Base-by-base conservation (phyloP, 2,888 invertebrate genomes). In the Agonopterix alstromeriana region DNA sequence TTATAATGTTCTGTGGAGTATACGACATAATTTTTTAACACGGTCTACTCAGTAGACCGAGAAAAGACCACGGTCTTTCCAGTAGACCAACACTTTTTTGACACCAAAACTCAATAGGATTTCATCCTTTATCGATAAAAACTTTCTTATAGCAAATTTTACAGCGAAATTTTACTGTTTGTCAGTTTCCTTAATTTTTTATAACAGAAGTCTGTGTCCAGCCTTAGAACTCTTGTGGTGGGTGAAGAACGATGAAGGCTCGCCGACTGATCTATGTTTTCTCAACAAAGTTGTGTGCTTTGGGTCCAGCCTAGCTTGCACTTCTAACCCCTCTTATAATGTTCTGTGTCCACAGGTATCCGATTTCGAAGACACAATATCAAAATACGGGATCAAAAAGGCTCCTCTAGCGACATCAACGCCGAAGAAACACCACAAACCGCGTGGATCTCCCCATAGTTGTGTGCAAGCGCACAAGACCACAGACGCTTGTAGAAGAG, bases 261-360 rank as follows among this genome's bases (percentile, higher is more conserved):
- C 54, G 2, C 63, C 58, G 2, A 54, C 48, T 0, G 67, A 64
- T 27, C 96, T 90, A 74, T 95, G 97, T 55, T 91, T 91, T 47
- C 91, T 89, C 48, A 97, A 87, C 53, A 94, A 93, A 3, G 91
- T 90, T 51, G 91, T 91, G 73, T 95, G 94, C 46, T 91, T 90
- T 0, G 96, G 95, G 73, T 98, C 94, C 53, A 93, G n/a, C n/a
- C n/a, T n/a, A n/a, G n/a, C n/a, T n/a, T n/a, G n/a, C n/a, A n/a
- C n/a, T n/a, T n/a, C n/a, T n/a, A n/a, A n/a, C n/a, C n/a, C n/a
- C n/a, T n/a, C n/a, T n/a, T n/a, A n/a, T n/a, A n/a, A n/a, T n/a
- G n/a, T n/a, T n/a, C n/a, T n/a, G n/a, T n/a, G n/a, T 14, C 45
- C 51, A 1, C 61, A 87, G 87, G 77, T 86, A 0, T 86, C 87